Base-by-base conservation (phyloP, 2,888 invertebrate genomes). In the Bugulina stolonifera region DNA sequence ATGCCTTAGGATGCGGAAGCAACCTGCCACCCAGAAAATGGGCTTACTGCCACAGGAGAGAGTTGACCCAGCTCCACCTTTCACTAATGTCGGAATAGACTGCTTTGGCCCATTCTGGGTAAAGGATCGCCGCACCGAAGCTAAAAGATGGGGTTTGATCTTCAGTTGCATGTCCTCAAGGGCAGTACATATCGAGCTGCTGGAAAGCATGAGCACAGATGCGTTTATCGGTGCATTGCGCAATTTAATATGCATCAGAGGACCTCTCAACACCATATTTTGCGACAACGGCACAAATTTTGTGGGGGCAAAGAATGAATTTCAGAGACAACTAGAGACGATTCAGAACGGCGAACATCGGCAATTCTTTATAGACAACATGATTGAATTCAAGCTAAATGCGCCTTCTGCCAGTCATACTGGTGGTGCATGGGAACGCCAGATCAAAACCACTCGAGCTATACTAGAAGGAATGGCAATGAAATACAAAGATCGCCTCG, bases 121-220 rank as follows among this genome's bases (percentile, higher is more conserved):
- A 22, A 52, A 52, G 29, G 64, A 58, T 14, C 10, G 64, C 10
- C 10, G 64, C 10, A 14, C 25, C 10, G 64, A 58, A 58, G 25
- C n/a, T 14, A 58, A 25, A 27, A 10, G 29, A n/a, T 58, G 29
- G 23, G 64, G 64, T 14, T n/a, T 58, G 14, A 10, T 58, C 23
- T 18, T 58, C 64, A 58, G 14, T 18, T 58, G 64, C 64, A 18
- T 58, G 23, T 58, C 10, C n/a, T 58, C 64, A 25, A 58, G 64
- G n/a, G 64, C 35, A 14, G 29, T 58, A 10, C 64, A 58, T 58
- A n/a, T 58, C 10, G 64, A 58, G 23, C 14, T 58, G 64, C n/a
- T 58, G 64, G 64, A 58, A 18, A n/a, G n/a, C 23, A 58, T 58
- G 64, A 58, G 14, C 25, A 58, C 64, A 58, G 64, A 58, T 58